Conservation (phyloP, 2,113 vertebrate species). For the Hemicordylus capensis region DNA sequence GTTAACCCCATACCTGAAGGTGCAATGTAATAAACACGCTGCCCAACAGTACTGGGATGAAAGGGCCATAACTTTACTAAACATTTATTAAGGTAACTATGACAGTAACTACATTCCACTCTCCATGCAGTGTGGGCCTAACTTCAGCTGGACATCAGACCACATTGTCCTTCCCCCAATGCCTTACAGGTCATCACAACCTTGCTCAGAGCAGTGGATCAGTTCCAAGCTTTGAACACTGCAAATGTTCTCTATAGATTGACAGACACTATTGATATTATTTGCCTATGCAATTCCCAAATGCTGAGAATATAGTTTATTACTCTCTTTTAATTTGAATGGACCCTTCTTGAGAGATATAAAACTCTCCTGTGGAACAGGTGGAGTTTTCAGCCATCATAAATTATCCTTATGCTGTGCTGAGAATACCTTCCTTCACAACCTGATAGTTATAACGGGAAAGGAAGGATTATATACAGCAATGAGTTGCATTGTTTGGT, state of each 20-base stretch:
- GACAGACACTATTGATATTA: not conserved
- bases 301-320: not conserved
- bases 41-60: too few relatives aligned
- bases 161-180: too few relatives aligned
- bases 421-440: not conserved
- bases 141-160: too few relatives aligned
- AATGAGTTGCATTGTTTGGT: slow-evolving; percentile 20
- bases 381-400: too few relatives aligned
- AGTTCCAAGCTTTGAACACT: not conserved
- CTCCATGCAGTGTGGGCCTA: too few relatives aligned
- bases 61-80: too few relatives aligned
- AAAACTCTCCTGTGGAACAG: not conserved
- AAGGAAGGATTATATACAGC: not conserved
- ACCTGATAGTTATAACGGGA: not conserved
- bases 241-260: not conserved
- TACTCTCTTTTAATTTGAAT: not conserved
- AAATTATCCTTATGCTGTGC: not conserved
- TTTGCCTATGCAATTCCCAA: not conserved
- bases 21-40: too few relatives aligned
- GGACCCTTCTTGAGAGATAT: not conserved
- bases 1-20: too few relatives aligned
- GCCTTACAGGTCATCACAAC: too few relatives aligned
- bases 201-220: too few relatives aligned
- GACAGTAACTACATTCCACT: too few relatives aligned
- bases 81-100: too few relatives aligned